Base-by-base conservation (phyloP, 2,797 vertebrate genomes). In the Rhynchotus rufescens region DNA sequence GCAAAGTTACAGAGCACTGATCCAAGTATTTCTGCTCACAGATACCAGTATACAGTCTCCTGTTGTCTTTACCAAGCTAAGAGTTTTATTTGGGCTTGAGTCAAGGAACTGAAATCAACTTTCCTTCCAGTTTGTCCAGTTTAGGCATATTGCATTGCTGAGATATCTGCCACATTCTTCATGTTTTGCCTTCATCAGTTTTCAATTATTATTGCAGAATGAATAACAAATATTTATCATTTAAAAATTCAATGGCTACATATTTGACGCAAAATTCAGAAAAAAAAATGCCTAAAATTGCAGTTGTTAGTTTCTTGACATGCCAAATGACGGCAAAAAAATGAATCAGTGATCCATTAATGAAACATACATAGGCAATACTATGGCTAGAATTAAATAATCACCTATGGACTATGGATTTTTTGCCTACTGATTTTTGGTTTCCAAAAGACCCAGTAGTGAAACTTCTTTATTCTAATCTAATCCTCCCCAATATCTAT, bases 401-500 rank as follows among this genome's bases (percentile, higher is more conserved):
- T 83, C 69, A 93, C 23, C 65, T 26, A 42, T n/a, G 28, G 9
- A 30, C 61, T 26, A 38, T 30, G 28, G 11, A 30, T 19, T 51
- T 84, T 83, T 52, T 57, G 89, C 75, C 52, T 80, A 11, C 54
- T 68, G 10, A 26, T 30, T 79, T 65, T 67, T 49, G 10, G 28
- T 93, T 91, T 84, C 56, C 47, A 54, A 88, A 54, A 32, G 23
- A 71, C 15, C 36, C 45, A 78, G 64, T 62, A 89, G 77, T 71
- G 60, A 87, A 80, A 74, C 49, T 81, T 92, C 52, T 84, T n/a
- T 26, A 6, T 82, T 84, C 62, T 73, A 86, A 61, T 61, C 51
- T 84, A 90, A 90, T 80, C 79, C 56, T 80, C 26, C 45, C n/a
- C 86, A 82, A 82, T 89, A 94, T 87, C 88, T 65, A 47, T 1